Evolutionary conservation across 2,113 vertebrate genomes (phyloP), one percentile per base, ranked within the genome.

Genomic region (Nettapus auritus): DNA sequence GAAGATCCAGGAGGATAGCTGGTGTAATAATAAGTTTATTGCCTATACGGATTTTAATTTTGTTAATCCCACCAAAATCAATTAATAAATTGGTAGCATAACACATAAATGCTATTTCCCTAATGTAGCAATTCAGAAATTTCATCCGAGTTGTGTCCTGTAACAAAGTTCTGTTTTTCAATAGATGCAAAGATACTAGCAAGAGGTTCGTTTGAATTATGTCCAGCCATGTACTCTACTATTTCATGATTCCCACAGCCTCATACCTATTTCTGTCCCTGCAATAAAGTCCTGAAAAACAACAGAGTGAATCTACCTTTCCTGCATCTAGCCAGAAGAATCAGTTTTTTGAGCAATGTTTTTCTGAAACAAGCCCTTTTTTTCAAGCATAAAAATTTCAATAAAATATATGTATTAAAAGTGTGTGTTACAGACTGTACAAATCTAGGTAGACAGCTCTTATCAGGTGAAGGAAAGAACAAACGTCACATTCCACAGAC

Each of bases 401-500:
- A 21, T 20, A 34, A 29, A 74, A 48, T 20, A 48, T 48, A 48
- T 48, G 22, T 48, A 48, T 48, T 48, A 42, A 23, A 53, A 3
- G 13, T 3, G 38, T 18, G 9, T 11, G 11, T 64, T 91, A 42
- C 12, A 68, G 59, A 74, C 25, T 50, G 64, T 78, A 78, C 38
- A 88, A 76, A 90, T 68, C 62, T 29, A 95, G 66, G 90, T 67
- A 68, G 86, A 62, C 8, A 46, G 67, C 69, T 96, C 93, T 91
- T 93, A 96, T 92, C 88, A 96, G 82, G 88, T 88, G 83, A 75
- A 81, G 38, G 46, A 82, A 91, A 80, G 75, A 94, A 91, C 7
- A 48, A 95, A 91, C 2, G 53, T 86, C 88, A 92, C 82, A 80
- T 96, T 96, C 93, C 93, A 82, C 80, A 93, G 90, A 66, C 86